These are phyloP conservation scores for Lophotriccus pileatus DNA, from an alignment of 2,797 vertebrate species.

Conservation along the genomic window DNA sequence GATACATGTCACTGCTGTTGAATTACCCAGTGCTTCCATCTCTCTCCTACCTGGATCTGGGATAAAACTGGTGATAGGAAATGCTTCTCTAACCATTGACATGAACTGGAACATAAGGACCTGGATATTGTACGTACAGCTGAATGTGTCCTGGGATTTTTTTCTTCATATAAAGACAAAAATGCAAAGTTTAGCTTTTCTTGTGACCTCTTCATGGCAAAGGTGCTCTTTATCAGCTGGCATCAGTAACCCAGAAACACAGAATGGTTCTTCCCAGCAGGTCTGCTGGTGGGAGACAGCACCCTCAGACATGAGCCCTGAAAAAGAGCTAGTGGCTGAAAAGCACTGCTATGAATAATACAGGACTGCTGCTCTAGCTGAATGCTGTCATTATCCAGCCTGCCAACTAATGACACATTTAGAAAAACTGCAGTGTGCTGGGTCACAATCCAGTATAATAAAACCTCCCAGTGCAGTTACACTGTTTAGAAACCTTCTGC, in stretches of 20 bases:
- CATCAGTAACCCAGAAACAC: background rate
- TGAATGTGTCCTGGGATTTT: background rate
- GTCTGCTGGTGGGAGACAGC: background rate
- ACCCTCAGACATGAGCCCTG: background rate
- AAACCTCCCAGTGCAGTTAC: background rate
- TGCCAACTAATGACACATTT: background rate
- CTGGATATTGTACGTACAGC: constrained; percentile 71
- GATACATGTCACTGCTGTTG: constrained; percentile 64
- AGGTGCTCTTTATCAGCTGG: background rate
- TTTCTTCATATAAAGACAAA: background rate
- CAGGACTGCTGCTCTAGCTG: background rate
- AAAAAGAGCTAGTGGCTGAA: background rate
- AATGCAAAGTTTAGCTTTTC: background rate
- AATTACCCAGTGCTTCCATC: constrained; percentile 68
- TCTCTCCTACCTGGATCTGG: constrained; percentile 61
- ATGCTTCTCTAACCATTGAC: constrained; percentile 52
- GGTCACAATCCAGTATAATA: background rate
- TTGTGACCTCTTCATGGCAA: background rate
- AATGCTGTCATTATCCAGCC: background rate
- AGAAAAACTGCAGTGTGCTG: background rate
- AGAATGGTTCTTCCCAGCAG: background rate
- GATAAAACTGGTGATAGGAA: constrained; percentile 62
- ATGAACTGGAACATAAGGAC: constrained; percentile 67
- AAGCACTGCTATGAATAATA: background rate
- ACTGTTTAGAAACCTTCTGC: background rate